These are phyloP conservation scores for Protonemura montana DNA, from an alignment of 2,888 invertebrate genomes.

Conservation along the genomic window DNA sequence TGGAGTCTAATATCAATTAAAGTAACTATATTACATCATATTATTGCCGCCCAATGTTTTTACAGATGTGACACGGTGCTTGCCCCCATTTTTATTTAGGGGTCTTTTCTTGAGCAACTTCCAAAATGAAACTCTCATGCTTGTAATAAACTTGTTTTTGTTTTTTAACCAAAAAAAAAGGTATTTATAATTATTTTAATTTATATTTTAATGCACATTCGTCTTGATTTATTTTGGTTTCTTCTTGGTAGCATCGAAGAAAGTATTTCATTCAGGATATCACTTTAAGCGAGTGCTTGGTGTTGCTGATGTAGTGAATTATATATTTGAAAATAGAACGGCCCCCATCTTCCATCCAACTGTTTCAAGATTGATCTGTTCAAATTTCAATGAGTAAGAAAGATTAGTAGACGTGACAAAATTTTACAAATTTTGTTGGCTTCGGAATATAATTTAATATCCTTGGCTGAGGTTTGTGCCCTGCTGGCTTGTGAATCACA, in stretches of 20 bases:
- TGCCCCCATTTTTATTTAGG: neutral
- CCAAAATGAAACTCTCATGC: no score
- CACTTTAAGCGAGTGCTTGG: neutral
- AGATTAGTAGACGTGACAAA: neutral
- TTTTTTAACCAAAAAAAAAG: no score
- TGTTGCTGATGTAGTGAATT: neutral
- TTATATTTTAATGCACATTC: neutral
- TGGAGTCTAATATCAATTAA: neutral
- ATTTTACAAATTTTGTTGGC: neutral
- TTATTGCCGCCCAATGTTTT: neutral
- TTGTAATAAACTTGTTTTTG: no score
- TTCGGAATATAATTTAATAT: neutral
- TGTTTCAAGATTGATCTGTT: neutral
- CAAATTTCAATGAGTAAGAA: neutral
- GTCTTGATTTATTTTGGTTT: neutral
- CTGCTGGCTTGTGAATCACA: neutral
- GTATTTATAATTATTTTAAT: no score
- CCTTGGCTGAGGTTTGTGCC: neutral
- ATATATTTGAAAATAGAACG: neutral
- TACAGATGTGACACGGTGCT: neutral
- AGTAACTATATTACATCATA: neutral
- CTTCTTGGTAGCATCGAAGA: no score
- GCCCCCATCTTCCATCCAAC: neutral
- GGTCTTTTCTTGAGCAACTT: neutral
- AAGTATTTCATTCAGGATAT: neutral